These are phyloP conservation scores for Orycteropus afer DNA, from an alignment of 2,113 vertebrate genomes.

Conservation along the genomic window DNA sequence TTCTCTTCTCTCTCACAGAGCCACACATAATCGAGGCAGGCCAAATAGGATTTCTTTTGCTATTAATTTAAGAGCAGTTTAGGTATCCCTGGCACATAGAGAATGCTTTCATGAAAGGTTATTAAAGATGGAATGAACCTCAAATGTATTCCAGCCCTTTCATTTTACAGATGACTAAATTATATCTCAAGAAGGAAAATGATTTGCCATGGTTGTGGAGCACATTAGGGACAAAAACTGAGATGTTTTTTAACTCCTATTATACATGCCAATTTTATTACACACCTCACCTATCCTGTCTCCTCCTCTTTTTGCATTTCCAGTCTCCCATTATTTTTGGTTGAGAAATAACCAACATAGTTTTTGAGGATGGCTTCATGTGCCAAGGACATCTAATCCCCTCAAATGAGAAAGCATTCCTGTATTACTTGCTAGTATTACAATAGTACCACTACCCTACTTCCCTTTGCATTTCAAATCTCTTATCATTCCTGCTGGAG, in stretches of 20 bases:
- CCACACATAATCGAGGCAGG: slow-evolving; percentile 24
- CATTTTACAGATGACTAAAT: not conserved
- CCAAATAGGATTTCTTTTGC: slow-evolving; percentile 58
- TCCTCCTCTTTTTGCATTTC: not conserved
- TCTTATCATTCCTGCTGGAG: slow-evolving; percentile 13
- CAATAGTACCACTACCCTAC: not conserved
- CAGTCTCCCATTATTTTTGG: not conserved
- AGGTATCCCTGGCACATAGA: slow-evolving; percentile 44
- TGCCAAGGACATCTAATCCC: slow-evolving; percentile 44
- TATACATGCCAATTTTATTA: not conserved
- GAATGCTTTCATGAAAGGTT: slow-evolving; percentile 17
- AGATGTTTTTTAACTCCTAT: slow-evolving; percentile 1
- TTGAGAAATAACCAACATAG: slow-evolving; percentile 25
- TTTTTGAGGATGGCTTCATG: slow-evolving; percentile 35
- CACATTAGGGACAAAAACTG: not conserved
- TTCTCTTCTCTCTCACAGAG: not conserved
- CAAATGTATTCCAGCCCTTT: not conserved
- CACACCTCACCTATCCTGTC: not conserved
- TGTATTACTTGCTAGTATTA: slow-evolving; percentile 41
- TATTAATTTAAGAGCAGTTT: slow-evolving; percentile 46
- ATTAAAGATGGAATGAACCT: not conserved
- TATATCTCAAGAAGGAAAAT: slow-evolving; percentile 11
- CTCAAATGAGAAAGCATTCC: slow-evolving; percentile 43
- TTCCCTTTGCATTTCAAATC: slow-evolving; percentile 27
- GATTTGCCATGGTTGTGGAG: not conserved